Evolutionary conservation across 2,888 invertebrate genomes (phyloP).

Genomic region (Hydrotaea cyrtoneurina): DNA sequence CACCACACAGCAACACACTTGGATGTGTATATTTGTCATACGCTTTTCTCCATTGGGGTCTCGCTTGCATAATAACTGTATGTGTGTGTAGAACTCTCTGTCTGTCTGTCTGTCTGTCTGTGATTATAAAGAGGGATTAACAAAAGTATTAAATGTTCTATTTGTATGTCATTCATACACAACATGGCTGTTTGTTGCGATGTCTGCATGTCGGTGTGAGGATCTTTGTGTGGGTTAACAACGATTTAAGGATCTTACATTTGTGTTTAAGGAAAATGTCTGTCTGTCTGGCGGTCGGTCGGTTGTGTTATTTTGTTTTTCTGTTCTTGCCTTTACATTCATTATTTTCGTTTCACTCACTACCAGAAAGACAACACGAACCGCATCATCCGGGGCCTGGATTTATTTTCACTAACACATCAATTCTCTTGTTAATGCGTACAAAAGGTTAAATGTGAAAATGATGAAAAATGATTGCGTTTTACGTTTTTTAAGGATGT

Average conservation of each 20-base stretch:
- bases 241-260: slow-evolving; percentile 13
- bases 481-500: neutral
- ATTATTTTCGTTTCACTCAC: neutral
- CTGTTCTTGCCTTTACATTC: too few species aligned
- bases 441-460: slow-evolving; percentile 32
- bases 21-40: neutral
- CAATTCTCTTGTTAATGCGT: slow-evolving; percentile 6
- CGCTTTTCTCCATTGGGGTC: neutral
- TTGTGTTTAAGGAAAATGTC: slow-evolving; percentile 3
- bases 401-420: neutral
- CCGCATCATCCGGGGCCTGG: neutral
- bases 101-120: slow-evolving; percentile 8
- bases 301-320: too few species aligned
- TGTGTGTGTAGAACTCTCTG: slow-evolving; percentile 8
- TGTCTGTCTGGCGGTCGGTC: neutral
- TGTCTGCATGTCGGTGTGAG: neutral
- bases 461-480: slow-evolving; percentile 14
- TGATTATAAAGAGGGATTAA: slow-evolving; percentile 30
- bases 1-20: too few species aligned
- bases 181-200: neutral
- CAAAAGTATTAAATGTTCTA: slow-evolving; percentile 27
- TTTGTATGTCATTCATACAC: neutral
- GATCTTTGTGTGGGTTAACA: neutral
- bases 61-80: neutral
- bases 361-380: neutral